Evolutionary conservation across 2,113 vertebrate genomes (phyloP), one percentile per base, ranked within the genome.

Genomic region (Tetraodon nigroviridis): DNA sequence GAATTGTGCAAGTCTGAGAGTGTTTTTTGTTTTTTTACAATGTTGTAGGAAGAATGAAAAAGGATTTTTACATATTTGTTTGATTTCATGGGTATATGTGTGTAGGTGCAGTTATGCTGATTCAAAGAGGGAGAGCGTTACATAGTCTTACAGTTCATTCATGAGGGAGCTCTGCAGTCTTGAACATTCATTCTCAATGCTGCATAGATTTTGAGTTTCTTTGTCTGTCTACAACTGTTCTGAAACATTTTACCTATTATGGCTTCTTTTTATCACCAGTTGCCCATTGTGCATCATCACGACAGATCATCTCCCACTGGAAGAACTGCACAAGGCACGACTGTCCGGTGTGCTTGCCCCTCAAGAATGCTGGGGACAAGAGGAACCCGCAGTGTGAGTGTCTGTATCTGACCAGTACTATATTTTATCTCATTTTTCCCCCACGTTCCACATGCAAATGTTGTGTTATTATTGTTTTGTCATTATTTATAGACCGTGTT

Each of bases 231-330:
- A 32, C 20, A 17, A 20, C 2, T 29, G 17, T 58, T 61, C 41
- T 22, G 6, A 15, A 55, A 41, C 49, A 49, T 29, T n/a, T 19
- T 10, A 11, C 12, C 10, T 58, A 20, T 50, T 19, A 59, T 44
- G 54, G 17, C 12, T 27, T 13, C 21, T 50, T 90, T 91, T 74
- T 84, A 82, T 50, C 52, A 71, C 65, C 76, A 99, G 97, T 99
- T 86, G 95, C 97, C 61, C 97, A 99, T 74, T 99, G 97, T 46
- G 97, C 97, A 6, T 99, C 97, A 84, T 99, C 97, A 58, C 91
- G 97, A 89, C 97, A 99, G 90, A 99, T 99, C 89, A 99, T 99
- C 90, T 99, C 97, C 3, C 97, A 99, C 82, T 99, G 97, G 97
- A 99, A 99, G 89, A 99, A 98, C 75, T 98, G 96, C 86, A 99